Evolutionary conservation across 2,888 invertebrate species (phyloP).

Genomic region (Coremacera marginata): DNA sequence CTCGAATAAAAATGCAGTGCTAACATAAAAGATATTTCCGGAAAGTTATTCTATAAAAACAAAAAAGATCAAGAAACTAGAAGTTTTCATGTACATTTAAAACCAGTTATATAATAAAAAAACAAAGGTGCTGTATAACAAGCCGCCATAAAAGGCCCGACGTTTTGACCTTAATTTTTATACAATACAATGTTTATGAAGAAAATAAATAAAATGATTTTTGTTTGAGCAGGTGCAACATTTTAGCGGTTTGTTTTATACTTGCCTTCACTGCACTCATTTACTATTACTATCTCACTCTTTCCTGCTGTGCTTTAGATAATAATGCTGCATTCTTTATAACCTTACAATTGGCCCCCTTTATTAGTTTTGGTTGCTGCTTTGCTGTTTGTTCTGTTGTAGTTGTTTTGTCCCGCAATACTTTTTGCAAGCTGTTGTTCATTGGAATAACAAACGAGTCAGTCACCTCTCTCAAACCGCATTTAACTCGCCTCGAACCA

Average conservation of each 20-base stretch:
- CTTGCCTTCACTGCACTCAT: neutral
- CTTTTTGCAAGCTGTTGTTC: conserved; percentile 1
- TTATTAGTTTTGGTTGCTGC: neutral
- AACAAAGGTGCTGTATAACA: no score
- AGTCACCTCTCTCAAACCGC: conserved; percentile 2
- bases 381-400: neutral
- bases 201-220: neutral
- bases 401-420: neutral
- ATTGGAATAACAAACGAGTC: conserved; percentile 10
- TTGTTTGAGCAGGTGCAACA: neutral
- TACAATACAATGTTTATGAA: neutral
- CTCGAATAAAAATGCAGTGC: no score
- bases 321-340: neutral
- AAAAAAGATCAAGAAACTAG: no score
- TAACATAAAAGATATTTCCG: no score
- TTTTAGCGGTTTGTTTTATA: neutral
- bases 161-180: neutral
- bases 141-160: no score
- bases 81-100: no score
- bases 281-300: neutral
- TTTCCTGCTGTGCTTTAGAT: neutral
- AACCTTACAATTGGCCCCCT: neutral
- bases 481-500: neutral
- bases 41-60: no score
- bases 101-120: no score